A percentile compares a stretch with the other conserved stretches of the same genome.
These are phyloP conservation scores for Heterotilapia buettikoferi DNA, from an alignment of 2,113 vertebrate species.

Conservation along the genomic window DNA sequence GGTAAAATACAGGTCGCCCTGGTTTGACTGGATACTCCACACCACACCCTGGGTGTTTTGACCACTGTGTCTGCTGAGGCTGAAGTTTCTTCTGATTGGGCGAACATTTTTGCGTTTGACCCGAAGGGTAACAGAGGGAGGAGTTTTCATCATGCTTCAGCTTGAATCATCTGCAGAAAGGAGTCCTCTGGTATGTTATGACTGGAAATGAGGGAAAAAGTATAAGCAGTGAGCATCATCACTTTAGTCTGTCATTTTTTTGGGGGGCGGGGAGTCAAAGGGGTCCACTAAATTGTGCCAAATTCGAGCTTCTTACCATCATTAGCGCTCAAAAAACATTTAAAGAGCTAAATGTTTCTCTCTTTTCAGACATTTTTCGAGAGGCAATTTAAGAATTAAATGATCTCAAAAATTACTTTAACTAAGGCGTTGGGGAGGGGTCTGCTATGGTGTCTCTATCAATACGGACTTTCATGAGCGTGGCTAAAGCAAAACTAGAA, in stretches of 20 bases:
- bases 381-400: not conserved
- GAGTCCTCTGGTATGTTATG: not conserved
- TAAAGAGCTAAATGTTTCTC: not conserved
- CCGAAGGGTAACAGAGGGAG: constrained; percentile 71
- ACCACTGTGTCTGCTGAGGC: constrained; percentile 65
- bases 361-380: not conserved
- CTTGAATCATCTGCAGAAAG: not conserved
- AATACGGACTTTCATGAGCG: not conserved
- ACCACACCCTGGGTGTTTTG: constrained; percentile 63
- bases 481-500: not conserved
- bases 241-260: not conserved
- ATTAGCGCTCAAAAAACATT: not conserved
- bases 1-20: not conserved
- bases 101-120: constrained; percentile 68
- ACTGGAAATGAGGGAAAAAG: not conserved
- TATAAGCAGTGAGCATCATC: not conserved
- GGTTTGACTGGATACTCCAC: constrained; percentile 56
- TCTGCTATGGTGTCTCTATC: not conserved
- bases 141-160: constrained; percentile 75
- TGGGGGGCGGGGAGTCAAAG: accelerated
- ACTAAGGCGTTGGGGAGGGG: too few species aligned
- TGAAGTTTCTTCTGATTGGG: constrained; percentile 67
- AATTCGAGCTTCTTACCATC: not conserved
- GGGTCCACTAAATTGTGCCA: not conserved
- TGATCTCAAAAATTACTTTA: not conserved